A percentile compares a stretch with the other conserved stretches of the same genome.
Evolutionary conservation across 2,888 invertebrate species (phyloP).

Genomic region (Cantharis lateralis): DNA sequence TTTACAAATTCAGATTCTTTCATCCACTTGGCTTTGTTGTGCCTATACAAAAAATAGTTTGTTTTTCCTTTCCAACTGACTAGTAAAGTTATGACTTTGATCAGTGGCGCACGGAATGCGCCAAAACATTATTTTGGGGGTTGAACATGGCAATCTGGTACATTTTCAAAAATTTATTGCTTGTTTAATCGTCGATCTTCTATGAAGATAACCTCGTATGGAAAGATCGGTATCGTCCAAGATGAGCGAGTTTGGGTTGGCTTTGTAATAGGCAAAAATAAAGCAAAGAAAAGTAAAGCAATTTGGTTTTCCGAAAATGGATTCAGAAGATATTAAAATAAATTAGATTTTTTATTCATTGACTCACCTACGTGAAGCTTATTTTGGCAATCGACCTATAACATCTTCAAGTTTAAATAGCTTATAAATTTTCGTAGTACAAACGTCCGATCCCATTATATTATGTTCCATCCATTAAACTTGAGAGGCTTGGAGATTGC

Average conservation of each 20-base stretch:
- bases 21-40: slow-evolving; percentile 26
- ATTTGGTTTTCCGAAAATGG: background rate
- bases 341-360: background rate
- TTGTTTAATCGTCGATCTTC: background rate
- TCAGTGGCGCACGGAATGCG: background rate
- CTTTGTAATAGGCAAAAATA: background rate
- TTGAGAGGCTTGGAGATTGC: background rate
- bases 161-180: too few species aligned
- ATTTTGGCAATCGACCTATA: background rate
- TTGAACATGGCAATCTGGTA: too few species aligned
- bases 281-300: background rate
- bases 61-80: background rate
- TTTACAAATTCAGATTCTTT: slow-evolving; percentile 31
- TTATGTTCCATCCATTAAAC: background rate
- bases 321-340: background rate
- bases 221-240: background rate
- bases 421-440: background rate
- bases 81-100: background rate
- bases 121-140: background rate
- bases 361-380: background rate
- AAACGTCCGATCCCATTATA: background rate
- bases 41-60: background rate
- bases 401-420: background rate
- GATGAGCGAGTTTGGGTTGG: background rate
- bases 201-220: background rate